Evolutionary conservation across 2,888 invertebrate species (phyloP).

Genomic region (Hetaerina titia): DNA sequence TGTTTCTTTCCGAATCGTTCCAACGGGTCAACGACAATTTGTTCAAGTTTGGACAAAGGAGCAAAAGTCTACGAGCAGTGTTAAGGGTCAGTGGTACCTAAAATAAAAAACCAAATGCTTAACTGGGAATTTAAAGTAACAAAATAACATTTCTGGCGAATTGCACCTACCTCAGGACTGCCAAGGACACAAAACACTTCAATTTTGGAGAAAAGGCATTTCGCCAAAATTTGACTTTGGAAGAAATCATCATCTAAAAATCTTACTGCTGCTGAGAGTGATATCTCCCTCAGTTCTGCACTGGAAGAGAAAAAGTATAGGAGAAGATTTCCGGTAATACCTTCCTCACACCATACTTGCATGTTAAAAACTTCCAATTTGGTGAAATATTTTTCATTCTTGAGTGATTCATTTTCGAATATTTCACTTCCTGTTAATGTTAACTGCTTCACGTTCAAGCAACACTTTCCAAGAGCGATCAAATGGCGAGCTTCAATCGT

Average conservation of each 20-base stretch:
- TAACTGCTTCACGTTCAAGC: conserved; percentile 52
- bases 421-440: conserved; percentile 60
- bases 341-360: conserved; percentile 57
- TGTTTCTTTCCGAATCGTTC: neutral
- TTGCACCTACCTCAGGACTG: conserved; percentile 42
- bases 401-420: conserved; percentile 47
- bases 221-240: conserved; percentile 17
- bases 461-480: conserved; percentile 48
- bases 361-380: conserved; percentile 62
- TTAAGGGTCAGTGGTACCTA: conserved; percentile 59
- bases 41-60: conserved; percentile 40
- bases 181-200: conserved; percentile 56
- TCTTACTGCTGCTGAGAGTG: neutral
- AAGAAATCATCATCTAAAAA: conserved; percentile 62
- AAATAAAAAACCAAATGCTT: neutral
- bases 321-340: conserved; percentile 53
- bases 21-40: conserved; percentile 60
- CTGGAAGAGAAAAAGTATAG: conserved; percentile 55
- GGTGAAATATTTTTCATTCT: conserved; percentile 65
- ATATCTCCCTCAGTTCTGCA: conserved; percentile 16
- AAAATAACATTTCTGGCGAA: neutral
- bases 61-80: conserved; percentile 48
- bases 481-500: conserved; percentile 49
- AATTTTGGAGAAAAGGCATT: conserved; percentile 42
- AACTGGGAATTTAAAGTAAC: neutral